These are phyloP conservation scores for Fundulus diaphanus DNA, from an alignment of 2,797 vertebrate genomes.

Conservation along the genomic window DNA sequence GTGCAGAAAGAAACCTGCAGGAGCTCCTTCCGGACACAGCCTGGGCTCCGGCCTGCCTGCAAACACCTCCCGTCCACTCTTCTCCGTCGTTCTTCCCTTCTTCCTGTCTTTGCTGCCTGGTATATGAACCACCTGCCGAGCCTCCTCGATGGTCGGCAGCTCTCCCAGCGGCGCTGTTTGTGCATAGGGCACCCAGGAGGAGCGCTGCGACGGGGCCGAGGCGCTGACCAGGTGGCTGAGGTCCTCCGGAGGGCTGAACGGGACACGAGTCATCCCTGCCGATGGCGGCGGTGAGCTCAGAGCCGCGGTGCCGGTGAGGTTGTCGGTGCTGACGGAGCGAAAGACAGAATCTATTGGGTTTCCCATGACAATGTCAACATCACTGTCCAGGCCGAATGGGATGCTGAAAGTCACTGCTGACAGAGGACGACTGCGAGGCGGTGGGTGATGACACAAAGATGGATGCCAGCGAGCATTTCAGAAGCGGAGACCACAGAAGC, in stretches of 20 bases:
- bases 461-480: constrained; percentile 38
- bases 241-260: constrained; percentile 71
- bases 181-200: constrained; percentile 72
- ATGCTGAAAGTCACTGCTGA: constrained; percentile 94
- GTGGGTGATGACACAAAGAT: constrained; percentile 42
- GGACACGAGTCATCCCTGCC: constrained; percentile 55
- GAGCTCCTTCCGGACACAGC: constrained; percentile 88
- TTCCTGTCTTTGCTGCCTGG: constrained; percentile 52
- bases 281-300: constrained; percentile 52
- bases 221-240: constrained; percentile 79
- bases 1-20: constrained; percentile 92
- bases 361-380: constrained; percentile 94
- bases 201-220: constrained; percentile 63
- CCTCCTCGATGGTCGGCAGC: constrained; percentile 90
- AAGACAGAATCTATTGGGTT: constrained; percentile 88
- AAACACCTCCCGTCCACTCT: constrained; percentile 43
- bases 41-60: constrained; percentile 79
- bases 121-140: constrained; percentile 83
- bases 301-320: constrained; percentile 77
- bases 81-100: constrained; percentile 48
- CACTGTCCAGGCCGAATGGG: constrained; percentile 95
- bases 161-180: constrained; percentile 75
- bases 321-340: constrained; percentile 89
- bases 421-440: constrained; percentile 81
- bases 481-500: constrained; percentile 76